phyloP scores from a whole-genome alignment of 2,113 vertebrate species.

The Salvelinus fontinalis region DNA sequence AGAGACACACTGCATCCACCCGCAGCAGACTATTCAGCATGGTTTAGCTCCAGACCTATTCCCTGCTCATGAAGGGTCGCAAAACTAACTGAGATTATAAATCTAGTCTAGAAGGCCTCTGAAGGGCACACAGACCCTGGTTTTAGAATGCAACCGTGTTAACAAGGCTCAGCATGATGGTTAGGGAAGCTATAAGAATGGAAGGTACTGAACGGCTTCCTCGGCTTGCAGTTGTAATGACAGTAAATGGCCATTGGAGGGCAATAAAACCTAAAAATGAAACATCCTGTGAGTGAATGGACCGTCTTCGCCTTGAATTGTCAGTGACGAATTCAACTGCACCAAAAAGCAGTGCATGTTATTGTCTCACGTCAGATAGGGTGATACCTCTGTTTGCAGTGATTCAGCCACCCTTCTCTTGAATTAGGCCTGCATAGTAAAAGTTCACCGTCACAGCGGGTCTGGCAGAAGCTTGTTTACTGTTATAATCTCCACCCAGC shows the following conservation, averaged over 20 bases:
- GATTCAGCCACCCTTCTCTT: too few relatives aligned
- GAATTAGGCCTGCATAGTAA: too few relatives aligned
- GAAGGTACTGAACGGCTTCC: not conserved
- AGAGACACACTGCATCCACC: not conserved
- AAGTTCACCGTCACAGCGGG: too few relatives aligned
- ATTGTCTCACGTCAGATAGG: too few relatives aligned
- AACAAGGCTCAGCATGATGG: not conserved
- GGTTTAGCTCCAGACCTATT: not conserved
- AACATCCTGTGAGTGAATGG: too few relatives aligned
- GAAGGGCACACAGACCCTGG: not conserved
- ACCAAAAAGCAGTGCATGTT: too few relatives aligned
- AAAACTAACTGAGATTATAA: not conserved
- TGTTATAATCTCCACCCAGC: too few relatives aligned
- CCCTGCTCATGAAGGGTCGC: not conserved
- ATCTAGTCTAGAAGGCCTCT: not conserved
- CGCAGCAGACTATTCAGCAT: not conserved
- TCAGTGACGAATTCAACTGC: too few relatives aligned
- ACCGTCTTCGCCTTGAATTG: too few relatives aligned
- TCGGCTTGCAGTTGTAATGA: conserved; percentile 6
- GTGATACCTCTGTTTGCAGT: too few relatives aligned
- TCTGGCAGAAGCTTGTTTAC: too few relatives aligned
- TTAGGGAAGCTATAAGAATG: not conserved
- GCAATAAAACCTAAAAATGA: conserved; percentile 8
- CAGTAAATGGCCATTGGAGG: conserved; percentile 17
- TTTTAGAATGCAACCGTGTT: not conserved